Conservation (phyloP, 2,888 invertebrate species). For the Operophtera brumata region DNA sequence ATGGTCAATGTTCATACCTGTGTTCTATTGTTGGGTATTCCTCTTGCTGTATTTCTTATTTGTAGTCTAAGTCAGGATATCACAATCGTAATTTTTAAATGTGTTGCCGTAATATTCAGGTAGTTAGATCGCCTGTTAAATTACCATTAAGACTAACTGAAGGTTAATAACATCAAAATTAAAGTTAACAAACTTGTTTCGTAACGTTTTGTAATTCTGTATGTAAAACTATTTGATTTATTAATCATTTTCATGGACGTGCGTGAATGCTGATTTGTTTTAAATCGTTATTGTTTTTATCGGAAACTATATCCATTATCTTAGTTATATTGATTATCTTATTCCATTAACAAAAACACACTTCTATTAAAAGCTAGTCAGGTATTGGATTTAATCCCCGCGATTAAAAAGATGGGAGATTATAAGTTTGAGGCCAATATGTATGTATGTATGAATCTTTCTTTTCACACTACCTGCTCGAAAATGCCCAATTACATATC, state of each 20-base stretch:
- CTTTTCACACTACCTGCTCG: no score
- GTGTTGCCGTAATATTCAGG: constrained; percentile 28
- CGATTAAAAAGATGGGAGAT: no score
- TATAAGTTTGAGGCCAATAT: no score
- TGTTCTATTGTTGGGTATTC: no score
- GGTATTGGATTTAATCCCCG: no score
- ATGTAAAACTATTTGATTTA: constrained; percentile 3
- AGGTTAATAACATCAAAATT: constrained; percentile 46
- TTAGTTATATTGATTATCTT: no score
- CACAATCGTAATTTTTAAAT: constrained; percentile 15
- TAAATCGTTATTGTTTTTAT: neutral
- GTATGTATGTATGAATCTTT: no score
- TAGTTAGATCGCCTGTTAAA: constrained; percentile 33
- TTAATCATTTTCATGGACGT: neutral
- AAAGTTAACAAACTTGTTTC: constrained; percentile 41
- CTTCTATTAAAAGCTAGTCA: no score
- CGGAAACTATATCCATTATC: no score
- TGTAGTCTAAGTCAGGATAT: neutral
- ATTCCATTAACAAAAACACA: no score
- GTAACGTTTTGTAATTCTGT: constrained; percentile 30
- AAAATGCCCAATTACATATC: no score
- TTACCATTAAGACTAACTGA: constrained; percentile 34
- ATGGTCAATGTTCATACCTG: neutral
- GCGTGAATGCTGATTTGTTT: neutral
- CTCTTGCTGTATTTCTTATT: neutral